phyloP scores from a whole-genome alignment of 2,888 invertebrate genomes.

The Volucella zonaria region DNA sequence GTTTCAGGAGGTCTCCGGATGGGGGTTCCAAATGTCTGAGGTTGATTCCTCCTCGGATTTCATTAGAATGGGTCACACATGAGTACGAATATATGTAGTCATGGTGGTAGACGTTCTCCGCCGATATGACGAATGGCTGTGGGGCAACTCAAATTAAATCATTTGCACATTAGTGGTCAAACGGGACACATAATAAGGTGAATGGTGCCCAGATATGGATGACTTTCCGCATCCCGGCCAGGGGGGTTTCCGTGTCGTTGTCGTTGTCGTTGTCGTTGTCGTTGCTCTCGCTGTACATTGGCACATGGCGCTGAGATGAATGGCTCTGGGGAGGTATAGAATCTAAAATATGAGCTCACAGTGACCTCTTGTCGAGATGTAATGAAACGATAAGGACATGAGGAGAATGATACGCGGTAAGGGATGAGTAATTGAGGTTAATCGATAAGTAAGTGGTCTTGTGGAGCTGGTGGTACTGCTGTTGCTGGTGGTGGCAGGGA shows the following conservation, averaged over 20 bases:
- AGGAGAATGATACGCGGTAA: slow-evolving; percentile 27
- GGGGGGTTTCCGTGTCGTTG: background rate
- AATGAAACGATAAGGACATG: slow-evolving; percentile 54
- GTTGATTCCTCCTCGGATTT: slow-evolving; percentile 9
- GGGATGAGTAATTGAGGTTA: slow-evolving; percentile 67
- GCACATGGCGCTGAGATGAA: slow-evolving; percentile 29
- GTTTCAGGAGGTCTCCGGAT: background rate
- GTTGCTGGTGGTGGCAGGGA: background rate
- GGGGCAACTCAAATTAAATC: slow-evolving; percentile 66
- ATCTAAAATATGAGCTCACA: slow-evolving; percentile 55
- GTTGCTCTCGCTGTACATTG: background rate
- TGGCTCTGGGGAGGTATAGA: slow-evolving; percentile 19
- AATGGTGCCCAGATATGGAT: slow-evolving; percentile 9
- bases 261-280: background rate
- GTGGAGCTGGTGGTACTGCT: slow-evolving; percentile 6
- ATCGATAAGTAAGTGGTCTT: slow-evolving; percentile 48
- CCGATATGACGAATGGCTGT: slow-evolving; percentile 52
- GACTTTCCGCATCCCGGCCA: background rate
- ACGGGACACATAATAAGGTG: slow-evolving; percentile 70
- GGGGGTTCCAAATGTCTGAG: background rate
- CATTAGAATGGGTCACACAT: slow-evolving; percentile 1
- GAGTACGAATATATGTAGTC: background rate
- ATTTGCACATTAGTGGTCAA: slow-evolving; percentile 71
- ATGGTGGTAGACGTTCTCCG: background rate
- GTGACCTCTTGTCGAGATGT: slow-evolving; percentile 45